Percentiles rank a stretch among this genome's conserved stretches.
Conservation (phyloP, 2,113 vertebrate species). For the Excalfactoria chinensis region DNA sequence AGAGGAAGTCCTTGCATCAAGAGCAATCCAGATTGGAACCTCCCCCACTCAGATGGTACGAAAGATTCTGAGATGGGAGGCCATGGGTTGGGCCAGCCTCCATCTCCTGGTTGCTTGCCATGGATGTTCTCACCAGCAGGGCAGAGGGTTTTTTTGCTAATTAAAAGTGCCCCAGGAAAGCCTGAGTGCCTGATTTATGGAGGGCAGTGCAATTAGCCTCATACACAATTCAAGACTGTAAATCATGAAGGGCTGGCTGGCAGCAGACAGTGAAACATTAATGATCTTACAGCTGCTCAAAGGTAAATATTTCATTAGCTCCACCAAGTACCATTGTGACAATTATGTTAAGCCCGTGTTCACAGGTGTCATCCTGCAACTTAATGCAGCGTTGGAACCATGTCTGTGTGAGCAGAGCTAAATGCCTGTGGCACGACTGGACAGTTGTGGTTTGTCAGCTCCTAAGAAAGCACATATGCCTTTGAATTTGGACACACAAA, state of each 20-base stretch:
- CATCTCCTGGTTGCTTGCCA: background rate
- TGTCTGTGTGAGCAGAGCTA: background rate
- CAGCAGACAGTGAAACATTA: conserved; percentile 25
- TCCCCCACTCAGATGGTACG: too few relatives aligned
- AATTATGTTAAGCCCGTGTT: background rate
- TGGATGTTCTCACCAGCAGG: background rate
- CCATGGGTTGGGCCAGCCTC: background rate
- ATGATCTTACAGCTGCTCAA: conserved; percentile 48
- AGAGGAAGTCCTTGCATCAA: background rate
- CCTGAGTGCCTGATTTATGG: background rate
- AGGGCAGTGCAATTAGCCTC: conserved; percentile 17
- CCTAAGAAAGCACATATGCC: rapidly evolving
- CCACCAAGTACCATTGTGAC: background rate
- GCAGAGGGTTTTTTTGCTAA: background rate
- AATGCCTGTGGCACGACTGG: rapidly evolving
- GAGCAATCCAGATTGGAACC: too few relatives aligned
- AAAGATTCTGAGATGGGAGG: background rate
- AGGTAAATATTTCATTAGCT: conserved; percentile 56
- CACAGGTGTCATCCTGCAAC: background rate
- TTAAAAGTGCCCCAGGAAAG: background rate
- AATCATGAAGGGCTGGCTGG: background rate
- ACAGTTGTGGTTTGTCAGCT: background rate
- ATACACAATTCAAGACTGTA: background rate
- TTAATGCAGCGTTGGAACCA: background rate
- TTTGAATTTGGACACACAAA: rapidly evolving